A percentile compares a stretch with the other conserved stretches of the same genome.
These are phyloP conservation scores for Bryconaethiops microstoma DNA, from an alignment of 2,797 vertebrate species.

Conservation along the genomic window DNA sequence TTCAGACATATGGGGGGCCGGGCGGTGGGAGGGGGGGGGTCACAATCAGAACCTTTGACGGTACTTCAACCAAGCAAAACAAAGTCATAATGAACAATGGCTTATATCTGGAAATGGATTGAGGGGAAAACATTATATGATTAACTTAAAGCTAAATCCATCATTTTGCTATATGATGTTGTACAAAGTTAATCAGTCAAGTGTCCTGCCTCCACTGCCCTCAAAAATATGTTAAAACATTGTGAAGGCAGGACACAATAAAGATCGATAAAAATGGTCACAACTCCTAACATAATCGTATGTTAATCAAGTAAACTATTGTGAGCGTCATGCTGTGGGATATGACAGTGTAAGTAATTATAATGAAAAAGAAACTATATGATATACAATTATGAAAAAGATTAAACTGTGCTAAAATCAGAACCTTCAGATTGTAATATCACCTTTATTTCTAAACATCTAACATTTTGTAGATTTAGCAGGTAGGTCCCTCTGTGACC, in stretches of 20 bases:
- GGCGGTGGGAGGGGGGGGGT: not conserved
- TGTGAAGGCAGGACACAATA: not conserved
- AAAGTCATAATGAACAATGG: conserved; percentile 55
- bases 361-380: no score
- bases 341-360: not conserved
- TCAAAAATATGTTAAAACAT: not conserved
- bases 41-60: conserved; percentile 44
- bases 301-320: not conserved
- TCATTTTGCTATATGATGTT: conserved; percentile 24
- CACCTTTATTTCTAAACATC: no score
- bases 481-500: no score
- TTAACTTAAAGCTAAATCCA: conserved; percentile 26
- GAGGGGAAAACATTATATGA: conserved; percentile 39
- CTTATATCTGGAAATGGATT: conserved; percentile 38
- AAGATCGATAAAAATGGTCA: not conserved
- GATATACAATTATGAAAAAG: no score
- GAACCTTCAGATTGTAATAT: no score
- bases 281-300: not conserved
- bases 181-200: not conserved
- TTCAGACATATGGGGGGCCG: conserved; percentile 62
- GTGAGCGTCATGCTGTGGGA: not conserved
- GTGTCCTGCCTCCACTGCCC: not conserved
- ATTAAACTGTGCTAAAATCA: no score
- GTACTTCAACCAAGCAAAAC: conserved; percentile 50
- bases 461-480: no score